Percentiles rank a stretch among this genome's conserved stretches.
phyloP scores from a whole-genome alignment of 2,888 invertebrate genomes.

The Mythimna vitellina region DNA sequence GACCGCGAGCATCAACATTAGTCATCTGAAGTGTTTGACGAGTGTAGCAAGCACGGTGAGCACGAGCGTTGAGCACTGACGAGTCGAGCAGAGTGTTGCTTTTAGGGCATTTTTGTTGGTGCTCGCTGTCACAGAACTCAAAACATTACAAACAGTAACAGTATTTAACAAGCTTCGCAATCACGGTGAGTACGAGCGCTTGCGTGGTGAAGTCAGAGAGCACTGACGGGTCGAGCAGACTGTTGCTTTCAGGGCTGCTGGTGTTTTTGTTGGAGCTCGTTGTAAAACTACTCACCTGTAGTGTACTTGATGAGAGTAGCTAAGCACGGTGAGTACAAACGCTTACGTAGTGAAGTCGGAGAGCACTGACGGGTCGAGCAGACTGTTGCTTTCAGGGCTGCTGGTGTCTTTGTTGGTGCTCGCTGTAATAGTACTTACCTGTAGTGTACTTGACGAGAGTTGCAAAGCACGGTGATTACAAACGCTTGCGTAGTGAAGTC shows the following conservation, averaged over 20 bases:
- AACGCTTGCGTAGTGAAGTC: not conserved
- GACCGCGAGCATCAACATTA: no score
- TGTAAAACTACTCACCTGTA: conserved; percentile 43
- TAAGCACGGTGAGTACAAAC: conserved; percentile 95
- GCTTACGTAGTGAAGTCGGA: conserved; percentile 98
- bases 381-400: conserved; percentile 95
- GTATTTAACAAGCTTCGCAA: conserved; percentile 99
- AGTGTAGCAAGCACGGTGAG: no score
- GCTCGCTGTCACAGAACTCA: not conserved
- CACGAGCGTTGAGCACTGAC: no score
- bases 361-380: conserved; percentile 98
- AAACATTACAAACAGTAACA: no score
- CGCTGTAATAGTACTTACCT: not conserved
- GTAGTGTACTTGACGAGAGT: not conserved
- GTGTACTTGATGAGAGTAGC: not conserved
- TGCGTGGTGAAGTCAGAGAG: conserved; percentile 98
- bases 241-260: conserved; percentile 95
- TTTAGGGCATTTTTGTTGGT: not conserved
- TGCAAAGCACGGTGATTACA: not conserved
- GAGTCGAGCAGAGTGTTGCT: not conserved
- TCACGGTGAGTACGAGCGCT: conserved; percentile 97
- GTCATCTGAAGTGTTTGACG: no score
- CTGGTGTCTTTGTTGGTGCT: conserved; percentile 80
- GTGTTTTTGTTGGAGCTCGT: conserved; percentile 94
- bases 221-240: conserved; percentile 98